Evolutionary conservation across 2,113 vertebrate species (phyloP).

Genomic region (Thalassarche chlororhynchos): DNA sequence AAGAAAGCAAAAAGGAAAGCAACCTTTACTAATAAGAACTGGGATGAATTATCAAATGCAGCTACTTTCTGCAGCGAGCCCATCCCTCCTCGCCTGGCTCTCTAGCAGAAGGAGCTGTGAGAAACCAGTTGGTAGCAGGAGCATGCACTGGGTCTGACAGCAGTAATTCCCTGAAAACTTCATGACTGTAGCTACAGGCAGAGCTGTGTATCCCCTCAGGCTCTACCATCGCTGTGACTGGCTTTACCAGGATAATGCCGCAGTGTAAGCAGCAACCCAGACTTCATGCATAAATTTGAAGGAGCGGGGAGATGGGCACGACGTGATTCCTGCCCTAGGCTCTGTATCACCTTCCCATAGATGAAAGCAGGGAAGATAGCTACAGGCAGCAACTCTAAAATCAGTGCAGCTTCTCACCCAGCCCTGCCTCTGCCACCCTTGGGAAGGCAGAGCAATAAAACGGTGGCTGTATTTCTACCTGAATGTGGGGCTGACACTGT

Average conservation of each 20-base stretch:
- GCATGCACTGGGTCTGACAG: not conserved
- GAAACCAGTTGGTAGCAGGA: not conserved
- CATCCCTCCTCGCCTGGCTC: not conserved
- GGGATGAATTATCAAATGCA: not conserved
- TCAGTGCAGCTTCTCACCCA: not conserved
- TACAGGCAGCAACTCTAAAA: not conserved
- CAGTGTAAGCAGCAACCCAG: fast-evolving
- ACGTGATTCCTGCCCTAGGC: not conserved
- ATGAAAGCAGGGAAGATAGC: not conserved
- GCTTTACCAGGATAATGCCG: not conserved
- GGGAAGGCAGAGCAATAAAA: not conserved
- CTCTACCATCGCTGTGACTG: fast-evolving
- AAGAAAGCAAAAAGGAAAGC: not conserved
- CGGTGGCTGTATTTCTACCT: not conserved
- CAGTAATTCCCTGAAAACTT: not conserved
- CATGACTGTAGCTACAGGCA: not conserved
- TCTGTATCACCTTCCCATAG: not conserved
- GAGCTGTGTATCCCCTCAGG: not conserved
- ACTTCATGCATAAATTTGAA: not conserved
- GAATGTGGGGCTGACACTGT: not conserved
- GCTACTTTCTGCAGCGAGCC: fast-evolving
- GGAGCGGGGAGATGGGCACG: not conserved
- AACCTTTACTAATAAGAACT: not conserved
- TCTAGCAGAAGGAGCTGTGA: not conserved
- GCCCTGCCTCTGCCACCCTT: not conserved